phyloP scores from a whole-genome alignment of 2,888 invertebrate genomes.

The Sepiola atlantica region DNA sequence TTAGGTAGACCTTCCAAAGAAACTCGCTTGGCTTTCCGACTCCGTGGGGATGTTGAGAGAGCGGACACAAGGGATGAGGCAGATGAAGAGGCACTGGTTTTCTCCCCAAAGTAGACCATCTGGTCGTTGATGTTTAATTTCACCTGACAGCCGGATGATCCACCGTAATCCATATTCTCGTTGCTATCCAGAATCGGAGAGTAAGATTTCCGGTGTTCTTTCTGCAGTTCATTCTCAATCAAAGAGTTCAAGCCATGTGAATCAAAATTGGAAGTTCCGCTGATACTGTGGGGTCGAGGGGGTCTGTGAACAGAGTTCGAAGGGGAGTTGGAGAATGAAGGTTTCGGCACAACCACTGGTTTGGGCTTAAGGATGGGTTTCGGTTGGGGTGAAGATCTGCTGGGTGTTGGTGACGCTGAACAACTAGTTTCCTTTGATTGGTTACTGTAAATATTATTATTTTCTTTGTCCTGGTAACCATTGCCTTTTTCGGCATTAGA shows the following conservation, averaged over 20 bases:
- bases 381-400: slow-evolving; percentile 58
- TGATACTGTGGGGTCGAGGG: slow-evolving; percentile 40
- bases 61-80: neutral
- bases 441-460: slow-evolving; percentile 48
- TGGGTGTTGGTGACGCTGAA: slow-evolving; percentile 51
- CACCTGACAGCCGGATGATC: slow-evolving; percentile 24
- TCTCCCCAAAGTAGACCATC: slow-evolving; percentile 23
- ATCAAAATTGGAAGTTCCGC: slow-evolving; percentile 45
- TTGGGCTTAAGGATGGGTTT: slow-evolving; percentile 55
- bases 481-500: slow-evolving; percentile 44
- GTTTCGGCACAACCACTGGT: slow-evolving; percentile 37
- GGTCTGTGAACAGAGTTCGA: slow-evolving; percentile 38
- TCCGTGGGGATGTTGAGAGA: slow-evolving; percentile 13
- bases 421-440: slow-evolving; percentile 32
- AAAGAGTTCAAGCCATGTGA: slow-evolving; percentile 53
- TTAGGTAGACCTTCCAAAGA: slow-evolving; percentile 37
- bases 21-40: neutral
- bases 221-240: slow-evolving; percentile 55
- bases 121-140: slow-evolving; percentile 39
- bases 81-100: slow-evolving; percentile 36
- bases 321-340: neutral
- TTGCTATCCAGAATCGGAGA: slow-evolving; percentile 49
- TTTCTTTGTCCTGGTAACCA: slow-evolving; percentile 54
- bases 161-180: slow-evolving; percentile 41
- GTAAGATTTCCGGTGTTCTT: slow-evolving; percentile 49